A percentile compares a stretch with the other conserved stretches of the same genome.
Conservation (phyloP, 2,797 vertebrate genomes). For the Squalus acanthias region DNA sequence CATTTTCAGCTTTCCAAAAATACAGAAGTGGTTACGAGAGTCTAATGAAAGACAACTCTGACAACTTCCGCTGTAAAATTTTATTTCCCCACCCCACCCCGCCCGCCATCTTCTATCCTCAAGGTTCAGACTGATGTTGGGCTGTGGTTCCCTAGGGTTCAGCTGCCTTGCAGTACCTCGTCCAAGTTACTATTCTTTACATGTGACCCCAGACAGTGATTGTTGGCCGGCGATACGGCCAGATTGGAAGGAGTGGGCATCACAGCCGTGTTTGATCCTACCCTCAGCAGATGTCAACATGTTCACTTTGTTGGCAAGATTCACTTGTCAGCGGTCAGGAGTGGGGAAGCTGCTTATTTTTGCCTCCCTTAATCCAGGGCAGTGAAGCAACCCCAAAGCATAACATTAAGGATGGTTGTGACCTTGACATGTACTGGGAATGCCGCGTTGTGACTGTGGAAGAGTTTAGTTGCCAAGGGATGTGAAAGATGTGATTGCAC, state of each 20-base stretch:
- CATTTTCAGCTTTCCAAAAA: not conserved
- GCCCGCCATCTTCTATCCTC: not conserved
- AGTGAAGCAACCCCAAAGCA: no score
- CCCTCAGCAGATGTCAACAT: not conserved
- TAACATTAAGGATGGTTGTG: no score
- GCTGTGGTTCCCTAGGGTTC: not conserved
- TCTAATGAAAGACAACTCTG: not conserved
- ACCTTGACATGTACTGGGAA: no score
- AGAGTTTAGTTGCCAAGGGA: no score
- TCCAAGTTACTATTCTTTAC: not conserved
- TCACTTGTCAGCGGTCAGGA: not conserved
- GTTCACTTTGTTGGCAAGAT: not conserved
- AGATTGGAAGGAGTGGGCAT: not conserved
- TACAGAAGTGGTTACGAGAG: not conserved
- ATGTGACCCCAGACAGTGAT: not conserved
- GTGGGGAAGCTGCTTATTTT: no score
- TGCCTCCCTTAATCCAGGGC: no score
- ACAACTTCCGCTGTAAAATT: no score
- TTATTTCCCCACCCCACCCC: not conserved
- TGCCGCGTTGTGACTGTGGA: no score
- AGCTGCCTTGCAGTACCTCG: not conserved
- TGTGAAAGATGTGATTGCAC: no score
- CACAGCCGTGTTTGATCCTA: not conserved
- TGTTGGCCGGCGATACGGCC: no score
- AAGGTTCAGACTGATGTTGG: not conserved